phyloP scores from a whole-genome alignment of 2,113 vertebrate species.

The Formicarius rufipectus region DNA sequence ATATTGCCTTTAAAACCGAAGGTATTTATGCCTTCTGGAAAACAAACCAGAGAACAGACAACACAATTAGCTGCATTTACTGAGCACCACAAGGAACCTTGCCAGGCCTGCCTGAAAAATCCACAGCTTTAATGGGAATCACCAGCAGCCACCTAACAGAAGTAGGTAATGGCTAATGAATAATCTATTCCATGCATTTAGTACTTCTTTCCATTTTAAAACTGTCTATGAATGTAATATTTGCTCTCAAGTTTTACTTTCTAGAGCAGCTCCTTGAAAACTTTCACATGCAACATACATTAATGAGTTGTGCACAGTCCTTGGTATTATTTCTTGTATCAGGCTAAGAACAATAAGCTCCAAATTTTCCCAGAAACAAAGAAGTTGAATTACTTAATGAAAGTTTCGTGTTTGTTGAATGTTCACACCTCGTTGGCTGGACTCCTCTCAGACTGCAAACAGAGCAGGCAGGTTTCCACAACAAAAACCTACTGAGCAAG shows the following conservation, averaged over 20 bases:
- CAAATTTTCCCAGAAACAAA: neutral
- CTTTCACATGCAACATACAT: neutral
- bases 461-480: neutral
- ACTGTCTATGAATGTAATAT: neutral
- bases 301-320: neutral
- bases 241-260: neutral
- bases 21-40: neutral
- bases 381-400: neutral
- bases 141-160: neutral
- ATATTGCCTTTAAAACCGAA: conserved; percentile 2
- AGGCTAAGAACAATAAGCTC: neutral
- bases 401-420: neutral
- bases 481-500: neutral
- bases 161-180: neutral
- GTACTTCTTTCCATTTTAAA: conserved; percentile 8
- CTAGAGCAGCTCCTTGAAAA: neutral
- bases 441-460: neutral
- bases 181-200: conserved; percentile 8
- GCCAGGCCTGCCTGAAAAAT: neutral
- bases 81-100: neutral
- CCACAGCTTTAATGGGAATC: neutral
- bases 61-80: neutral
- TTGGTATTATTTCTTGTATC: neutral
- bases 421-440: neutral
- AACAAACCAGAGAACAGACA: neutral